phyloP scores from a whole-genome alignment of 2,113 vertebrate genomes.

The Apaloderma vittatum region DNA sequence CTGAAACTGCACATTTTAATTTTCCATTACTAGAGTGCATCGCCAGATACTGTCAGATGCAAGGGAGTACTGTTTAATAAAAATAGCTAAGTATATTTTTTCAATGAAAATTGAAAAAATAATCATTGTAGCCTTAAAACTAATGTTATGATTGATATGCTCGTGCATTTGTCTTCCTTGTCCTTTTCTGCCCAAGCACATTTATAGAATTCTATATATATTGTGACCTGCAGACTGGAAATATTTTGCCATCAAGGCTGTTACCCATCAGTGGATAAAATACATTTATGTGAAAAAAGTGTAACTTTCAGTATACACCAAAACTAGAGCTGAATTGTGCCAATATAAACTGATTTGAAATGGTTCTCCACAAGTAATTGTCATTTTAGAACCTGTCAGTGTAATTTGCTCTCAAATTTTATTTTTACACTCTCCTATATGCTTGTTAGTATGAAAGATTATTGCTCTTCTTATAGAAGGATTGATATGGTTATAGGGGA shows the following conservation, averaged over 20 bases:
- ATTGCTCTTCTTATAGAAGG: not conserved
- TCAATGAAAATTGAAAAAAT: not conserved
- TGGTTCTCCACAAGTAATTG: not conserved
- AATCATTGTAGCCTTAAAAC: not conserved
- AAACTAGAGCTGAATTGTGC: not conserved
- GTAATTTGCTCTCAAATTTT: not conserved
- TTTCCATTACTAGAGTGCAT: not conserved
- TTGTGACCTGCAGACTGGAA: not conserved
- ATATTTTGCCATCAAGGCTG: constrained; percentile 19
- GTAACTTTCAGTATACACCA: not conserved
- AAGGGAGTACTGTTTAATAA: not conserved
- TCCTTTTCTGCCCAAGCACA: not conserved
- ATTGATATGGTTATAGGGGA: not conserved
- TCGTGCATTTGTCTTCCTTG: not conserved
- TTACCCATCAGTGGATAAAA: constrained; percentile 20
- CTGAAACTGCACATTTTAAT: constrained; percentile 19
- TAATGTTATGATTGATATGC: not conserved
- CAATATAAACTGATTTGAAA: not conserved
- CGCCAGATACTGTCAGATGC: not conserved
- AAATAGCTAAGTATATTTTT: not conserved
- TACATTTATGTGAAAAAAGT: not conserved
- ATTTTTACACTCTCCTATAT: not conserved
- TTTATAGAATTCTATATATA: not conserved
- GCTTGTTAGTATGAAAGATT: not conserved
- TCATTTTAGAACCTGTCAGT: not conserved